Base-by-base conservation (phyloP, 2,113 vertebrate species). In the Albula goreensis region DNA sequence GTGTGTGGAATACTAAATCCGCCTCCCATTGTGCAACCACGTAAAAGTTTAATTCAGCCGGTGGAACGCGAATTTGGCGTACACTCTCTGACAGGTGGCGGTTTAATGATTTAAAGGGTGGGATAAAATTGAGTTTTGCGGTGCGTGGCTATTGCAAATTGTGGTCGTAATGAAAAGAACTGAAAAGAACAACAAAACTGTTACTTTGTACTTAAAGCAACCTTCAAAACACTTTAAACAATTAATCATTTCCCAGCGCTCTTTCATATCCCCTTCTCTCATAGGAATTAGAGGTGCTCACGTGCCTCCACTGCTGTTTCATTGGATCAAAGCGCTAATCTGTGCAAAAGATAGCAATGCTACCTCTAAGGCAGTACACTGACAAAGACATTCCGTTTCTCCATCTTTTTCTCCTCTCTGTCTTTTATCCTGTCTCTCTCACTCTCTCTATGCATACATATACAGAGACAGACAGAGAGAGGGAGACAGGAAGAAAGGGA, bases 31-130 rank as follows among this genome's bases (percentile, higher is more conserved):
- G 31, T 41, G 31, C 31, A 87, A 88, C 86, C 82, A 81, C 88
- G 90, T 92, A 87, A 91, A 84, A 92, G 88, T 92, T 91, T 89
- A 91, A 92, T 93, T 89, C 89, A 63, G 56, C 50, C 56, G 8
- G 82, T 74, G 83, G 25, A 86, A 53, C n/a, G 84, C 89, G 89
- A 91, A 90, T 91, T 88, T 82, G 86, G 87, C 85, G n/a, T 17
- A 86, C 87, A 83, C 91, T 90, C 83, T 88, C 82, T 88, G 89
- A 88, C 92, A 94, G 89, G 92, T 92, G 91, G 88, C 0, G 84
- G 86, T 90, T 93, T 93, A 93, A 94, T 93, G 88, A 92, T 91
- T 93, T 83, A 92, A 89, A 87, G 48, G 80, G 80, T 85, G n/a
- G 50, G 60, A 89, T 91, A 89, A 85, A 80, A 80, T 89, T 89